phyloP scores from a whole-genome alignment of 2,113 vertebrate genomes.

The Albula glossodonta region DNA sequence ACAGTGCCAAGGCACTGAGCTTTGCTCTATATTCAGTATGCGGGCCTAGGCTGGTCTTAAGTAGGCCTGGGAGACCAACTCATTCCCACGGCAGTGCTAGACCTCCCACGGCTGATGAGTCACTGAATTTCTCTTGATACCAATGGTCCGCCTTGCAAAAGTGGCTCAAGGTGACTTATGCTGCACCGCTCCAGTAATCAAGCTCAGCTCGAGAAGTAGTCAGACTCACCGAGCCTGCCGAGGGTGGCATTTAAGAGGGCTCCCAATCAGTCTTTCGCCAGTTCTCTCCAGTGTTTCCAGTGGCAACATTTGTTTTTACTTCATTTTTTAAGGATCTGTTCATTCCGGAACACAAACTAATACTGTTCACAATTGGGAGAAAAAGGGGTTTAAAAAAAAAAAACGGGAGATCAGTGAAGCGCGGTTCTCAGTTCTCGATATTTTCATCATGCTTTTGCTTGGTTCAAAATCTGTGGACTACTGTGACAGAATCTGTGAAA shows the following conservation, averaged over 20 bases:
- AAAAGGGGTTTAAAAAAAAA: not conserved
- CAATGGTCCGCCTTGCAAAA: not conserved
- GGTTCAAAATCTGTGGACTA: not conserved
- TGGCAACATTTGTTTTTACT: not conserved
- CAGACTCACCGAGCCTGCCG: not conserved
- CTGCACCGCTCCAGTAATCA: not conserved
- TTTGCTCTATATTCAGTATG: constrained; percentile 11
- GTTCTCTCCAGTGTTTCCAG: not conserved
- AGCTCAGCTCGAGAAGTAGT: not conserved
- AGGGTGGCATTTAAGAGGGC: not conserved
- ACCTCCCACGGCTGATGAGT: not conserved
- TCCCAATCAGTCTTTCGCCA: not conserved
- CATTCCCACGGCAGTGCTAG: not conserved
- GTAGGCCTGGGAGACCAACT: constrained; percentile 8
- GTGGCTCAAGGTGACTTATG: constrained; percentile 24
- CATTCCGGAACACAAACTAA: not conserved
- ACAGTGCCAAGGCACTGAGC: not conserved
- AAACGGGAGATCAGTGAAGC: not conserved
- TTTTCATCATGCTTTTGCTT: not conserved
- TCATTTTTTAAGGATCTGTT: too few relatives aligned
- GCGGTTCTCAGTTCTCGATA: not conserved
- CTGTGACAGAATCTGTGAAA: not conserved
- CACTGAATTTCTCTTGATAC: not conserved
- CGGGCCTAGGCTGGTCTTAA: not conserved
- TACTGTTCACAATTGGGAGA: not conserved